Base-by-base conservation (phyloP, 1,140 invertebrate species). In the Danaus plexippus region DNA sequence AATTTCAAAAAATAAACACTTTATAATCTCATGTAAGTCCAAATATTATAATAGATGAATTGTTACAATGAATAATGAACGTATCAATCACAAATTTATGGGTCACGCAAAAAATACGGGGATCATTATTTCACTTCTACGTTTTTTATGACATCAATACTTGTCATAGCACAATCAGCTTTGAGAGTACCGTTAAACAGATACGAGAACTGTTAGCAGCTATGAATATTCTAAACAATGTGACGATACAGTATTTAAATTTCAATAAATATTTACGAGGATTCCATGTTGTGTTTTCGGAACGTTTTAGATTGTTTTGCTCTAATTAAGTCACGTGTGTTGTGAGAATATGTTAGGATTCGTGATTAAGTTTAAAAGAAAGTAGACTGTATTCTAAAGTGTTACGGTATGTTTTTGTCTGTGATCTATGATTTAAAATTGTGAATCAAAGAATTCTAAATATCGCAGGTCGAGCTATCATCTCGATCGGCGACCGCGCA, bases 401-500 rank as follows among this genome's bases (percentile, higher is more conserved):
- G 1, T 32, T 32, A 32, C 7, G 22, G 22, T 32, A 32, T 32
- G 22, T 32, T 32, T 32, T 32, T 3, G 22, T 32, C 7, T 32
- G 22, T 32, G 22, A 32, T 32, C 2, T 32, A 32, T 32, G 4
- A 60, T 70, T 70, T 67, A 54, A 65, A 59, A 69, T 68, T 59
- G 56, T 56, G 64, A 63, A 57, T 56, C 43, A 54, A 61, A 59
- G 52, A 59, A 65, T 66, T 66, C 58, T 46, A 78, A 79, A 76
- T 80, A 73, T 71, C 75, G 64, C 67, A 68, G 74, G 69, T 74
- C 68, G 69, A 47, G 53, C 67, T 75, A 70, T 75, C 71, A 78
- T 63, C 61, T 67, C 80, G 80, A 77, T 75, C 77, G 75, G 76
- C 78, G 81, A 82, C 79, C 79, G 73, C 61, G 69, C 79, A 85